Evolutionary conservation across 2,888 invertebrate genomes (phyloP).

Genomic region (Leptogaster cylindrica): DNA sequence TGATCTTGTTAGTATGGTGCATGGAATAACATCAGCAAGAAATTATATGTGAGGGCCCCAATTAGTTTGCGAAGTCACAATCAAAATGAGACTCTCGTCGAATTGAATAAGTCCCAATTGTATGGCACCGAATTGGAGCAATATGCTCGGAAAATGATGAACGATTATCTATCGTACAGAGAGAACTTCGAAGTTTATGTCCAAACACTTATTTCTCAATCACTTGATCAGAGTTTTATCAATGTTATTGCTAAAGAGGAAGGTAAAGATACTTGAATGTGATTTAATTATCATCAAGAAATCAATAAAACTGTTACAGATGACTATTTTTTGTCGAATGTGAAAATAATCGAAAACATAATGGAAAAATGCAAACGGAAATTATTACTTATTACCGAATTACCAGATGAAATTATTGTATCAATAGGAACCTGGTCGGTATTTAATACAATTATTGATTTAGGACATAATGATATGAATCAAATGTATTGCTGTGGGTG

Average conservation of each 20-base stretch:
- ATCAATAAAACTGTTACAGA: conserved; percentile 64
- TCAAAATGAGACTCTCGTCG: conserved; percentile 79
- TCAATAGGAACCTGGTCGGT: conserved; percentile 80
- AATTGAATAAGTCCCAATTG: conserved; percentile 77
- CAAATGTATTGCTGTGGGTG: conserved; percentile 73
- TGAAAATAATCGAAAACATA: conserved; percentile 83
- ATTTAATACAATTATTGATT: conserved; percentile 71
- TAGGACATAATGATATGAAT: conserved; percentile 64
- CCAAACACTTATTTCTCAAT: conserved; percentile 89
- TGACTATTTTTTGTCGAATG: conserved; percentile 86
- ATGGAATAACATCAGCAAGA: conserved; percentile 82
- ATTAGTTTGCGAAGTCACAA: conserved; percentile 78
- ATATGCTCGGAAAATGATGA: conserved; percentile 76
- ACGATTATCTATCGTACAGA: conserved; percentile 77
- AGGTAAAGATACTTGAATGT: no score
- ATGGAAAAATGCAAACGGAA: conserved; percentile 76
- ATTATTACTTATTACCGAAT: conserved; percentile 68
- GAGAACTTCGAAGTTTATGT: conserved; percentile 91
- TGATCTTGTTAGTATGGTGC: conserved; percentile 75
- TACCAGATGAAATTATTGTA: conserved; percentile 68
- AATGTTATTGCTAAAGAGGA: conserved; percentile 89
- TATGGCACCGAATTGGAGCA: conserved; percentile 69
- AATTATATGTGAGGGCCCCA: conserved; percentile 79
- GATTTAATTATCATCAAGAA: no score
- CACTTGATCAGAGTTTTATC: conserved; percentile 86